Evolutionary conservation across 2,113 vertebrate genomes (phyloP), one percentile per base, ranked within the genome.

Genomic region (Anthoscopus minutus): DNA sequence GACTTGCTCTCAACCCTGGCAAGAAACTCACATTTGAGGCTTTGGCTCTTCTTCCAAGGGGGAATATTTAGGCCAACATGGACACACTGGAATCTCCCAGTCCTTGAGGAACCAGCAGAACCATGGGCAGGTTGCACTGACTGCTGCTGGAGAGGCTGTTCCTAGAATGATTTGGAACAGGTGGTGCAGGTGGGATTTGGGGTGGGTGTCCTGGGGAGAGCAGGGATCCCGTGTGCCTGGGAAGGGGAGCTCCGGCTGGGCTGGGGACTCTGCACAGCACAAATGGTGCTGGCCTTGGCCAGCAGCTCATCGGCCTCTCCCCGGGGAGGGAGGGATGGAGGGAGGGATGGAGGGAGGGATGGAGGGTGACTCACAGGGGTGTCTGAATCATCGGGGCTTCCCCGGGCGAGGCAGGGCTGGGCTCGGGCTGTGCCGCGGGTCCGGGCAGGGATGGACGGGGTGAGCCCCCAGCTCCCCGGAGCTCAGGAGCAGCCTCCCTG

Each of bases 361-460:
- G 62, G 7, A 33, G 65, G 27, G 2, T 94, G 94, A 93, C 77
- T 93, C 92, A 86, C 61, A 69, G 79, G 30, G 25, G 22, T 33
- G 45, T 65, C 83, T 93, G 96, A 96, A 40, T 96, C 91, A 91
- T 8, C 4, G 3, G 86, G 92, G 88, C 80, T 94, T 93, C 92
- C 92, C 92, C 44, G 7, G 95, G 65, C 2, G 17, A 69, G 81
- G 79, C 78, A 8, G 82, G 21, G 6, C 42, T 40, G 3, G 69
- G 61, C 85, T 44, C 6, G 2, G 14, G 0, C 11, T n/a, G n/a
- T n/a, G n/a, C n/a, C n/a, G n/a, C n/a, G n/a, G n/a, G n/a, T n/a
- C n/a, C 27, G 7, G 60, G 60, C 38, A 13, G 10, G 38, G 60
- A 13, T 10, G 70, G 40, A 15, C 0, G 11, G 40, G 54, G 18